These are phyloP conservation scores for Phyllotreta cruciferae DNA, from an alignment of 2,888 invertebrate species.

Conservation along the genomic window DNA sequence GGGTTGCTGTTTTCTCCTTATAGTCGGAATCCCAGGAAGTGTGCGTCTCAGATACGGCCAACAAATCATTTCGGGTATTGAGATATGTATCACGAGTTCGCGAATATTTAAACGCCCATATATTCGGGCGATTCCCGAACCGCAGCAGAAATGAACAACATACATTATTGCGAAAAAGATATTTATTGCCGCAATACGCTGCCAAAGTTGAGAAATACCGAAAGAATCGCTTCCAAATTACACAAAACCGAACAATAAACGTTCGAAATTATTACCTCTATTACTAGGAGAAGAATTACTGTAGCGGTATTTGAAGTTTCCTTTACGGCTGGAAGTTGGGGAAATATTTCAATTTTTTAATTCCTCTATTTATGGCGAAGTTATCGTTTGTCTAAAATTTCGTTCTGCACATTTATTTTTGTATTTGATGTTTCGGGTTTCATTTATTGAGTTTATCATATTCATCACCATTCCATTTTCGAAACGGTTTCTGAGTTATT, in stretches of 20 bases:
- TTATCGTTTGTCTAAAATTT: too few species aligned
- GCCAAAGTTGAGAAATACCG: conserved; percentile 32
- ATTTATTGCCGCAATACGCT: conserved; percentile 30
- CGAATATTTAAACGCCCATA: conserved; percentile 36
- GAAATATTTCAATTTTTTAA: too few species aligned
- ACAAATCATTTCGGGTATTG: conserved; percentile 38
- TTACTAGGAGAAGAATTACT: conserved; percentile 21
- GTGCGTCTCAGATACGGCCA: conserved; percentile 34
- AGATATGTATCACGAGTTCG: conserved; percentile 39
- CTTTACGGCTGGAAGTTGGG: not conserved
- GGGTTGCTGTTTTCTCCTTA: conserved; percentile 23
- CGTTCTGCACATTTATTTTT: too few species aligned
- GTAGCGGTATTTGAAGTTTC: conserved; percentile 16
- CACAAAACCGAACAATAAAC: conserved; percentile 29
- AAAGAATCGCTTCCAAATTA: conserved; percentile 33
- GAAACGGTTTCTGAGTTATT: conserved; percentile 25
- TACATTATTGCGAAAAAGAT: conserved; percentile 31
- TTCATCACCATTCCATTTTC: not conserved
- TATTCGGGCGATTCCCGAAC: conserved; percentile 28
- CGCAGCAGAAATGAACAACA: conserved; percentile 28
- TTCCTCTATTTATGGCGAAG: too few species aligned
- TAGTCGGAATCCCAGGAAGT: conserved; percentile 31
- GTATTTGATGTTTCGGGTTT: too few species aligned
- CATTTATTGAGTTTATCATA: too few species aligned
- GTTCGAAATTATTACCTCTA: conserved; percentile 26